Percentiles rank a stretch among this genome's conserved stretches.
Evolutionary conservation across 2,888 invertebrate genomes (phyloP).

Genomic region (Neoscelio sp.): DNA sequence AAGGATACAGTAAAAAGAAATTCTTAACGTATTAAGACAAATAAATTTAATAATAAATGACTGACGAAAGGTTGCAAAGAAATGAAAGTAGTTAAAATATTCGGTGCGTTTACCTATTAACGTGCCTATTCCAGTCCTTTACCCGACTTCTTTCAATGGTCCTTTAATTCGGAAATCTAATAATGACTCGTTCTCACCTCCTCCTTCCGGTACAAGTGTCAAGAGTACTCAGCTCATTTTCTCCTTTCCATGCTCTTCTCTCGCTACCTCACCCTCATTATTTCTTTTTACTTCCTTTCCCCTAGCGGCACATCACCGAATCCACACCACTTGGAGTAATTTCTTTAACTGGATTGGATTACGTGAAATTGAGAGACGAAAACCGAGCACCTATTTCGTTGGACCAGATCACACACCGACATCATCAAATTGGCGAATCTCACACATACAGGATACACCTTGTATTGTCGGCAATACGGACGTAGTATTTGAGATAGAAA

Average conservation of each 20-base stretch:
- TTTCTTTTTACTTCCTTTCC: conserved; percentile 29
- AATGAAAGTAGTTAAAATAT: conserved; percentile 3
- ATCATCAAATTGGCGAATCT: conserved; percentile 45
- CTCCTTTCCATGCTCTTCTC: conserved; percentile 24
- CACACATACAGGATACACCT: conserved; percentile 7
- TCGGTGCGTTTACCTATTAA: background rate
- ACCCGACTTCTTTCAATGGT: conserved; percentile 28
- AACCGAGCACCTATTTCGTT: conserved; percentile 40
- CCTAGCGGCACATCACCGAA: conserved; percentile 26
- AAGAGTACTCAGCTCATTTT: conserved; percentile 27
- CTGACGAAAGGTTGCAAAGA: background rate
- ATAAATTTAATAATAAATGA: too few relatives aligned
- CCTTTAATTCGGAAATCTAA: conserved; percentile 40
- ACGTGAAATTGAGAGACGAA: conserved; percentile 68
- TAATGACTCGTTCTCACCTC: conserved; percentile 21
- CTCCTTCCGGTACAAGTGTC: conserved; percentile 39
- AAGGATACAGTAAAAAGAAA: too few relatives aligned
- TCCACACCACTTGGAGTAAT: conserved; percentile 50
- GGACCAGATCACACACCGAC: conserved; percentile 27
- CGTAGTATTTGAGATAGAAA: conserved; percentile 2
- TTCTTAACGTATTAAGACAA: too few relatives aligned
- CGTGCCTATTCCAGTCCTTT: conserved; percentile 22
- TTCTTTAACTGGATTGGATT: conserved; percentile 74
- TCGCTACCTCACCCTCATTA: too few relatives aligned
- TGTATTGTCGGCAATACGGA: conserved; percentile 6